Evolutionary conservation across 2,888 invertebrate genomes (phyloP).

Genomic region (Bellardia pandia): DNA sequence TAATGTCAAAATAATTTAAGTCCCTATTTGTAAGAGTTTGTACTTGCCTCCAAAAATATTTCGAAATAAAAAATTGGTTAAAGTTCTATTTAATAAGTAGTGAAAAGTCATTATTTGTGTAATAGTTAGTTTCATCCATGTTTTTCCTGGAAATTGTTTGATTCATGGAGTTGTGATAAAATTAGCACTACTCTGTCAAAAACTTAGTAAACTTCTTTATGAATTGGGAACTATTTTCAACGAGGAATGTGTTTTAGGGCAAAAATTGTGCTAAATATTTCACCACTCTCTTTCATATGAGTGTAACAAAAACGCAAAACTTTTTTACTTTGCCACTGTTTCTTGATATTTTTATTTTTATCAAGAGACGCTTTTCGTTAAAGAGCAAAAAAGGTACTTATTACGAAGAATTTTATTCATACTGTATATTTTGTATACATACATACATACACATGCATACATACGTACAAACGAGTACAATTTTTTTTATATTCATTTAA

Average conservation of each 20-base stretch:
- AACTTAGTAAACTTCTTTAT: too few relatives aligned
- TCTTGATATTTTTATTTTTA: background rate
- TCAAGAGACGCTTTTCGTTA: slow-evolving; percentile 4
- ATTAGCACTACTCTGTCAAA: too few relatives aligned
- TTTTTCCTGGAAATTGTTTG: too few relatives aligned
- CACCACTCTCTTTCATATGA: background rate
- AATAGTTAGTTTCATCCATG: too few relatives aligned
- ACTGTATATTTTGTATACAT: background rate
- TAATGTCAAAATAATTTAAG: too few relatives aligned
- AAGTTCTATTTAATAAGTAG: too few relatives aligned
- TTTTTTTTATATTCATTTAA: background rate
- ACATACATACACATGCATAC: background rate
- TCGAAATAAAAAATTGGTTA: too few relatives aligned
- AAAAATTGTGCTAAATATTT: background rate
- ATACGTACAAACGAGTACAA: background rate
- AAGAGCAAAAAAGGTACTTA: slow-evolving; percentile 33
- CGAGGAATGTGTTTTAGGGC: background rate
- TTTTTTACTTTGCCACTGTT: background rate
- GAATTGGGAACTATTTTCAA: too few relatives aligned
- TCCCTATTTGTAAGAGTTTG: too few relatives aligned
- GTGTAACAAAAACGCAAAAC: background rate
- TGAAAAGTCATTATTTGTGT: too few relatives aligned
- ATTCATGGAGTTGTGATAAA: too few relatives aligned
- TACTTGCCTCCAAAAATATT: too few relatives aligned
- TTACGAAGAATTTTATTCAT: slow-evolving; percentile 34